A percentile compares a stretch with the other conserved stretches of the same genome.
Evolutionary conservation across 2,888 invertebrate genomes (phyloP).

Genomic region (Ernsta delagoae): DNA sequence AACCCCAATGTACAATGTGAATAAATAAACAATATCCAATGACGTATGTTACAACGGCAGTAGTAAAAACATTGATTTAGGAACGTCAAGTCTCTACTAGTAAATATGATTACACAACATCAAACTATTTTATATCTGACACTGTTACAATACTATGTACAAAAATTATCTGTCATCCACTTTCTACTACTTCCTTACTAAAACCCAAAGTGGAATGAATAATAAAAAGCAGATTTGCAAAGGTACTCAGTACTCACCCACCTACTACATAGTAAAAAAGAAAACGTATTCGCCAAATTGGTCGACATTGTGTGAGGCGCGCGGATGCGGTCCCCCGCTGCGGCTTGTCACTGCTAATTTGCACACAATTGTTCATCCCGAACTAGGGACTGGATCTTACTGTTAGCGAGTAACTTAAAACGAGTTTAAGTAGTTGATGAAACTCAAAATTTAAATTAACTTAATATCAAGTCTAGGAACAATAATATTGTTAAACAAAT

Average conservation of each 20-base stretch:
- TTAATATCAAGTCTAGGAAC: no score
- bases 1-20: no score
- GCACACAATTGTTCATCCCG: slow-evolving; percentile 79
- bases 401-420: not conserved
- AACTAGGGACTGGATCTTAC: slow-evolving; percentile 50
- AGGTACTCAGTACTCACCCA: no score
- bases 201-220: slow-evolving; percentile 20
- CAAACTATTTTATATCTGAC: no score
- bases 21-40: no score
- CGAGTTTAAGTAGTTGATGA: not conserved
- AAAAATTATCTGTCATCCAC: not conserved
- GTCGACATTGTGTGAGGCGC: slow-evolving; percentile 53
- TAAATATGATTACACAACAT: no score
- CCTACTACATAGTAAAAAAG: slow-evolving; percentile 26
- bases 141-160: not conserved
- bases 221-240: slow-evolving; percentile 23
- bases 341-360: slow-evolving; percentile 78
- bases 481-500: no score
- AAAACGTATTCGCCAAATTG: slow-evolving; percentile 32
- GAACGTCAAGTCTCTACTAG: no score
- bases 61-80: no score
- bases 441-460: no score
- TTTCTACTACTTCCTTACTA: no score
- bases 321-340: slow-evolving; percentile 59
- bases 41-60: no score